Base-by-base conservation (phyloP, 2,888 invertebrate genomes). In the Oxytorus armatus region DNA sequence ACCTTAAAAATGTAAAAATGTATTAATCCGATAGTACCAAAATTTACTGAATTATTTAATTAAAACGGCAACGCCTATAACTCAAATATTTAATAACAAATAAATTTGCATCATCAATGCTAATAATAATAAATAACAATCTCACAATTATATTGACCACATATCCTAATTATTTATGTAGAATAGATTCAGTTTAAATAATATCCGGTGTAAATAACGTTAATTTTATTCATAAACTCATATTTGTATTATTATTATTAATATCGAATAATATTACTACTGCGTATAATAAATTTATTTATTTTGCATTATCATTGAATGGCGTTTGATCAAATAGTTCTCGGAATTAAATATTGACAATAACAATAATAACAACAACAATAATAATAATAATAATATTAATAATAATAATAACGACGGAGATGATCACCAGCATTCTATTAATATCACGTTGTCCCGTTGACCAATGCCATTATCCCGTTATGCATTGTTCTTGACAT, bases 371-470 rank as follows among this genome's bases (percentile, higher is more conserved):
- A 29, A 36, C 18, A 0, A 11, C 25, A 25, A 2, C 16, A 63
- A 77, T 39, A 23, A 70, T 57, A 47, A 77, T 72, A 42, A 33
- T 23, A 42, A 39, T 29, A 0, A 11, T 39, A 25, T 5, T 16
- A 63, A 77, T 39, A 23, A 70, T 57, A 47, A 77, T 72, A 42
- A 33, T 23, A 42, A 39, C 49, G 39, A 36, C 18, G 8, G n/a
- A 7, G 11, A 18, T 47, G 21, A 23, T 42, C 57, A 10, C 33
- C 44, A 23, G 29, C 21, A 23, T 51, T 65, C 39, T 57, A 53
- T 51, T 61, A 53, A 63, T 70, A 55, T 55, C 7, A 16, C 33
- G 53, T 49, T n/a, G 36, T 49, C 16, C 25, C 25, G 11, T 77
- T 36, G 21, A 25, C 14, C 29, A 59, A 29, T 59, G 16, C 21